phyloP scores from a whole-genome alignment of 2,797 vertebrate genomes.

The Mastacembelus armatus region DNA sequence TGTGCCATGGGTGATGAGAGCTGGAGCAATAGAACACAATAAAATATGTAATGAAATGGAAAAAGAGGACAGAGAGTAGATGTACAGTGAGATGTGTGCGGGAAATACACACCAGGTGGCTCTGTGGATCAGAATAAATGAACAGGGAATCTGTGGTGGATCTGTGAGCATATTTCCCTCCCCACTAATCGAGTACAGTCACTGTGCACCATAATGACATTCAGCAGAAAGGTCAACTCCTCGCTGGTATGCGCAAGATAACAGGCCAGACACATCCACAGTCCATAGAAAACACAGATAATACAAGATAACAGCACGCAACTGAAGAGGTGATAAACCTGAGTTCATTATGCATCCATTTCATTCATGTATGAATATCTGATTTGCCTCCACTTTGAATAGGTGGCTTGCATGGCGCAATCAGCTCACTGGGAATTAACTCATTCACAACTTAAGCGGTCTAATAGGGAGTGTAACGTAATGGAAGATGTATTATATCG shows the following conservation, averaged over 20 bases:
- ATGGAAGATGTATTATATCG: background rate
- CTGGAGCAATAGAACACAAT: conserved; percentile 5
- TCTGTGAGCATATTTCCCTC: conserved; percentile 23
- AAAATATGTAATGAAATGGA: conserved; percentile 25
- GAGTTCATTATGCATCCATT: conserved; percentile 24
- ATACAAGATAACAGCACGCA: conserved; percentile 40
- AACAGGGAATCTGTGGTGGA: background rate
- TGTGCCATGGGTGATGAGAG: conserved; percentile 3
- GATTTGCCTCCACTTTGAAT: conserved; percentile 23
- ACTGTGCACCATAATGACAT: conserved; percentile 61
- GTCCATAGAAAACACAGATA: conserved; percentile 38
- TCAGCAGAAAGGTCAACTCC: conserved; percentile 74
- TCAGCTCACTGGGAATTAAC: conserved; percentile 32
- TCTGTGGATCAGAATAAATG: conserved; percentile 22
- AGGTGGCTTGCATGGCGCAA: conserved; percentile 5
- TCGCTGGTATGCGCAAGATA: conserved; percentile 66
- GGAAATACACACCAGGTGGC: background rate
- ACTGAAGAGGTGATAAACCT: conserved; percentile 30
- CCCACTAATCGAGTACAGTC: conserved; percentile 48
- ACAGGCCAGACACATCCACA: conserved; percentile 55
- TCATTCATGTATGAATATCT: conserved; percentile 34
- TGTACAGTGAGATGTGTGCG: background rate
- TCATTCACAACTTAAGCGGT: conserved; percentile 58
- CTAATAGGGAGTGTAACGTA: background rate
- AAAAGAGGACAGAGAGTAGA: conserved; percentile 14